A percentile compares a stretch with the other conserved stretches of the same genome.
Evolutionary conservation across 1,140 invertebrate genomes (phyloP).

Genomic region (Nilaparvata lugens): DNA sequence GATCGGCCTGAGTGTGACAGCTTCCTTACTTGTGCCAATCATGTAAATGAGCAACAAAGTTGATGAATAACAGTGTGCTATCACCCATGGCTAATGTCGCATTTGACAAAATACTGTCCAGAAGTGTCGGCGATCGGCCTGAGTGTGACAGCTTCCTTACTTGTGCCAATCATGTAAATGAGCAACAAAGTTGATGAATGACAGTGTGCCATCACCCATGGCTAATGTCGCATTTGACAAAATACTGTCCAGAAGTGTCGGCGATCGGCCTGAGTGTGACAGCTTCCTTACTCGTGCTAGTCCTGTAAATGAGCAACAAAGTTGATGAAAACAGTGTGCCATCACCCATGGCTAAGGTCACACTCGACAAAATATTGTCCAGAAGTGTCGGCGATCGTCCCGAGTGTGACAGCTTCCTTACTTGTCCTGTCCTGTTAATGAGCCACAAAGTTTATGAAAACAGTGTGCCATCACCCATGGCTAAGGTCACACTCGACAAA

Average conservation of each 20-base stretch:
- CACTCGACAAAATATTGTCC: slow-evolving; percentile 40
- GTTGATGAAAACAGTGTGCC: no score
- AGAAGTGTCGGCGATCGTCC: slow-evolving; percentile 36
- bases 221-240: slow-evolving; percentile 41
- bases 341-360: slow-evolving; percentile 40
- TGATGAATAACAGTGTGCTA: no score
- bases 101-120: slow-evolving; percentile 42
- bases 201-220: no score
- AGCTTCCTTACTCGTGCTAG: slow-evolving; percentile 41
- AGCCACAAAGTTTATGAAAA: no score
- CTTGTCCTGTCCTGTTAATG: slow-evolving; percentile 32
- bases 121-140: slow-evolving; percentile 33
- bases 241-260: slow-evolving; percentile 39
- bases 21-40: slow-evolving; percentile 39
- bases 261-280: slow-evolving; percentile 35
- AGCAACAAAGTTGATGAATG: no score
- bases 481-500: slow-evolving; percentile 41
- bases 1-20: slow-evolving; percentile 37
- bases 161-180: slow-evolving; percentile 36
- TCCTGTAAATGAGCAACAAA: no score
- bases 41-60: no score
- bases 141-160: slow-evolving; percentile 41
- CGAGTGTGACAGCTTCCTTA: slow-evolving; percentile 41
- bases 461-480: no score
- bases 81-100: no score